Evolutionary conservation across 2,797 vertebrate genomes (phyloP).

Genomic region (Catharus ustulatus): DNA sequence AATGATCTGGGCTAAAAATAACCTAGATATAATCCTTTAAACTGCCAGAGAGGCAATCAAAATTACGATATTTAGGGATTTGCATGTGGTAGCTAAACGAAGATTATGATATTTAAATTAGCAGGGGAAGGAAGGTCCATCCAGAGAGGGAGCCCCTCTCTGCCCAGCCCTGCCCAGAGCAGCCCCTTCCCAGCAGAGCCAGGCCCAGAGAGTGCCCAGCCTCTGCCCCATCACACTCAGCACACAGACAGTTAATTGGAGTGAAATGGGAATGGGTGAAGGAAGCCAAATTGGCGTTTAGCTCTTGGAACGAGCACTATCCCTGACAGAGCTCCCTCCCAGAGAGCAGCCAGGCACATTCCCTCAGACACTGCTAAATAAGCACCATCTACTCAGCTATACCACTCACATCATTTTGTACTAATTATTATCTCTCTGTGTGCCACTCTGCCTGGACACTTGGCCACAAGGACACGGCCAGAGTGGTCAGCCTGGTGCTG

Average conservation of each 20-base stretch:
- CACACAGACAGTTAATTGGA: slow-evolving; percentile 11
- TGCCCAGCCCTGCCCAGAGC: neutral
- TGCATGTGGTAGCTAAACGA: slow-evolving; percentile 36
- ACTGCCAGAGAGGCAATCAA: slow-evolving; percentile 45
- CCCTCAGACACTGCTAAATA: neutral
- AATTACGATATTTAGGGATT: slow-evolving; percentile 58
- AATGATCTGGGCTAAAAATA: slow-evolving; percentile 63
- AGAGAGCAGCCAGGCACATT: neutral
- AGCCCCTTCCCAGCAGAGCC: neutral
- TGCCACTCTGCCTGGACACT: neutral
- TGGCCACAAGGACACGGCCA: accelerated
- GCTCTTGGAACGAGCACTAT: slow-evolving; percentile 9
- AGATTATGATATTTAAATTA: slow-evolving; percentile 27
- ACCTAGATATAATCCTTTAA: slow-evolving; percentile 57
- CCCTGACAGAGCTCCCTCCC: slow-evolving; percentile 38
- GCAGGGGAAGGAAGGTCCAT: neutral
- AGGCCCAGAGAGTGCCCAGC: neutral
- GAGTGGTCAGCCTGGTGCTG: neutral
- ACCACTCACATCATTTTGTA: neutral
- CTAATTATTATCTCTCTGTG: neutral
- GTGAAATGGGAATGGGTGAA: neutral
- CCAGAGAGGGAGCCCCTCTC: accelerated
- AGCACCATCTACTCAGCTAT: neutral
- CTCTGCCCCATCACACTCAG: neutral
- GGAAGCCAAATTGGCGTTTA: slow-evolving; percentile 43